Conservation (phyloP, 2,888 invertebrate genomes). For the Hoplodrina blanda region DNA sequence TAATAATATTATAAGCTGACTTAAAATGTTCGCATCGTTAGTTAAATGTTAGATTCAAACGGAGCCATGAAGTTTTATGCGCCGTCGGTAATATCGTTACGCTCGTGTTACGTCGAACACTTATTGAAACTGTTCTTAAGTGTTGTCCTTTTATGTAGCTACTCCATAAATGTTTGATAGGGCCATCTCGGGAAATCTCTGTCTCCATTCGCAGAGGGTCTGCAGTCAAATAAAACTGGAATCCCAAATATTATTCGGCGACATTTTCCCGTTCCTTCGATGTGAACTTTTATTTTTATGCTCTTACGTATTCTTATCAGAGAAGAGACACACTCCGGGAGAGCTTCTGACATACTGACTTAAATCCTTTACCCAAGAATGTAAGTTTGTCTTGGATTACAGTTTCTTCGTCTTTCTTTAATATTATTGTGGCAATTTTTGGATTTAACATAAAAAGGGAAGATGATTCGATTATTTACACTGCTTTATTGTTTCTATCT, state of each 20-base stretch:
- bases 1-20: slow-evolving; percentile 4
- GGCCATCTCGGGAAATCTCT: slow-evolving; percentile 90
- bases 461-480: slow-evolving; percentile 39
- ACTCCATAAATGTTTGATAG: slow-evolving; percentile 91
- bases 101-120: slow-evolving; percentile 82
- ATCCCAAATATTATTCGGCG: slow-evolving; percentile 90
- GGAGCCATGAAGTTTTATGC: slow-evolving; percentile 60
- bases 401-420: slow-evolving; percentile 70
- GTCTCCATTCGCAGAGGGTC: slow-evolving; percentile 90
- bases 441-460: slow-evolving; percentile 54
- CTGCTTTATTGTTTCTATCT: slow-evolving; percentile 32
- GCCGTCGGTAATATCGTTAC: slow-evolving; percentile 68
- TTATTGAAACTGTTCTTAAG: slow-evolving; percentile 90
- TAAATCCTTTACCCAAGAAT: slow-evolving; percentile 83
- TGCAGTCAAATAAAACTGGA: slow-evolving; percentile 90
- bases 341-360: slow-evolving; percentile 88
- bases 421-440: slow-evolving; percentile 69
- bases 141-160: slow-evolving; percentile 90
- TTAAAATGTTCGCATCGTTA: slow-evolving; percentile 54
- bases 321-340: slow-evolving; percentile 85
- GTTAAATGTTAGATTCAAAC: slow-evolving; percentile 53
- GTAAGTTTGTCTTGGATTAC: slow-evolving; percentile 80
- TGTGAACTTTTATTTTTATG: slow-evolving; percentile 91
- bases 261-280: slow-evolving; percentile 89
- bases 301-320: slow-evolving; percentile 90